Base-by-base conservation (phyloP, 2,797 vertebrate species). In the Cetoscarus ocellatus region DNA sequence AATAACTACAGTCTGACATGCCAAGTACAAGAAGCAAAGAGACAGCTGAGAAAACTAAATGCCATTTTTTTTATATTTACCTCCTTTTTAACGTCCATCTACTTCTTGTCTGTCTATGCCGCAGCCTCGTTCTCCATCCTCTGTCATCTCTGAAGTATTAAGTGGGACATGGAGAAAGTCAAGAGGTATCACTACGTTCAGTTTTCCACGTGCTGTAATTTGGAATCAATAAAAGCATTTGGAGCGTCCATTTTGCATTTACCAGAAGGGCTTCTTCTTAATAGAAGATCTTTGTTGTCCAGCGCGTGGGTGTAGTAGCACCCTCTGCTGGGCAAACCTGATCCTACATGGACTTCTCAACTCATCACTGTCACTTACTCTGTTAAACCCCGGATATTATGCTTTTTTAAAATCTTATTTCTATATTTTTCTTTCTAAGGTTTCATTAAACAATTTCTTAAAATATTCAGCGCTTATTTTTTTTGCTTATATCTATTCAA, bases 251-350 rank as follows among this genome's bases (percentile, higher is more conserved):
- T 1, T 14, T 50, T 58, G 13, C 18, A 27, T 4, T 58, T 10
- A 38, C 0, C 0, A 2, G 35, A 15, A n/a, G 2, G 34, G 56
- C 17, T 6, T 1, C 42, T 0, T 34, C 56, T 8, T 35, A 61
- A 64, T 77, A 85, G 38, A 88, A 63, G 77, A 91, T 89, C 88
- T 88, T 81, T 0, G 49, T 10, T 47, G 1, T 44, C 47, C 8
- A n/a, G 11, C 1, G n/a, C 8, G 10, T 7, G 14, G 3, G 13
- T 1, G 8, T 11, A 55, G 56, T 19, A 19, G 43, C 59, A 5
- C 69, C 63, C 0, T 55, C 76, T 60, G 5, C 12, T 14, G 78
- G 64, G 0, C 0, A 53, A 11, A 56, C 15, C 1, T 7, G 38
- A 39, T 7, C 7, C 38, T 10, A 39, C 38, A 39, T 27, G 27